Percentiles rank a stretch among this genome's conserved stretches.
Evolutionary conservation across 2,797 vertebrate genomes (phyloP).

Genomic region (Spea hammondii): DNA sequence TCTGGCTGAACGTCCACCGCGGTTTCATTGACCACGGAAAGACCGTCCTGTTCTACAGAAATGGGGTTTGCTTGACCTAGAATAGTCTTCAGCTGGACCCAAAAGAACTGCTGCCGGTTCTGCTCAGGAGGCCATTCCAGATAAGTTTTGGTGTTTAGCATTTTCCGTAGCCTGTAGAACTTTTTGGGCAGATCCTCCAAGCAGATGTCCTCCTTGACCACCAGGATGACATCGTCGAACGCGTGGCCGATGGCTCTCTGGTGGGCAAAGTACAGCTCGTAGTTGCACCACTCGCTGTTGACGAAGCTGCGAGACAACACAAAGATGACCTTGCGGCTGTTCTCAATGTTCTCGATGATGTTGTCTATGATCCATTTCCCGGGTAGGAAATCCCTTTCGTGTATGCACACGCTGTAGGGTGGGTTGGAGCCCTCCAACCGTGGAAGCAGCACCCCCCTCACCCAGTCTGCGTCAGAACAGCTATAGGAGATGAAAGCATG

Average conservation of each 20-base stretch:
- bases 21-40: background rate
- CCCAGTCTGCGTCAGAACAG: slow-evolving; percentile 79
- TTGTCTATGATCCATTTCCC: slow-evolving; percentile 87
- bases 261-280: slow-evolving; percentile 85
- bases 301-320: slow-evolving; percentile 78
- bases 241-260: slow-evolving; percentile 78
- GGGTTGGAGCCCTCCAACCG: slow-evolving; percentile 70
- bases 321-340: slow-evolving; percentile 81
- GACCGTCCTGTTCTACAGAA: accelerated
- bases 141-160: slow-evolving; percentile 80
- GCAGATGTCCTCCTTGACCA: slow-evolving; percentile 79
- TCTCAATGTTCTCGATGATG: slow-evolving; percentile 88
- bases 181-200: slow-evolving; percentile 73
- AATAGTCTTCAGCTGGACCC: slow-evolving; percentile 75
- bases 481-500: slow-evolving; percentile 88
- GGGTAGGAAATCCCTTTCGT: slow-evolving; percentile 83
- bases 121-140: slow-evolving; percentile 80
- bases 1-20: background rate
- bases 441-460: slow-evolving; percentile 72
- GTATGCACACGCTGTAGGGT: slow-evolving; percentile 79
- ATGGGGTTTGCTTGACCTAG: slow-evolving; percentile 66
- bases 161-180: slow-evolving; percentile 79
- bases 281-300: slow-evolving; percentile 89
- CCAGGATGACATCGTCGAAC: slow-evolving; percentile 75
- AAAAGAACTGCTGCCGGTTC: slow-evolving; percentile 76